phyloP scores from a whole-genome alignment of 2,113 vertebrate species.

The Vireo altiloquus region DNA sequence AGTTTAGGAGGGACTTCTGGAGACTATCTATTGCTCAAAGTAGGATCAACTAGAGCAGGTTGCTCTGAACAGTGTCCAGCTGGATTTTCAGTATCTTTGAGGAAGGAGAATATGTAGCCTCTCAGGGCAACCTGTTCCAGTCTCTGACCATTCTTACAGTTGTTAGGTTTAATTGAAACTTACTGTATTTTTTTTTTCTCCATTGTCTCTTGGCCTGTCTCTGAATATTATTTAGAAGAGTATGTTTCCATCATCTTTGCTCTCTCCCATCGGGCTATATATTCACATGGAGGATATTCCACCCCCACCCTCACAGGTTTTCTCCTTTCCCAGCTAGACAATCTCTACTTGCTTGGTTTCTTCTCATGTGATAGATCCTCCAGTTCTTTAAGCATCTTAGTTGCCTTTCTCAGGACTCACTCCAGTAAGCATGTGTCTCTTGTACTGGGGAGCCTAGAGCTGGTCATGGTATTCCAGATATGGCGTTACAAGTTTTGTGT shows the following conservation, averaged over 20 bases:
- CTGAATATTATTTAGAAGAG: not conserved
- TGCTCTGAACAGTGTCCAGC: not conserved
- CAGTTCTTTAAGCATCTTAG: not conserved
- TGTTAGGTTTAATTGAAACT: not conserved
- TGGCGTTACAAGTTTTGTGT: not conserved
- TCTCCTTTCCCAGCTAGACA: not conserved
- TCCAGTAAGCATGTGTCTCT: not conserved
- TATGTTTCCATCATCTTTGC: not conserved
- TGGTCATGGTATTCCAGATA: not conserved
- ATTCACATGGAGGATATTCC: not conserved
- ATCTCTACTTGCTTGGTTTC: not conserved
- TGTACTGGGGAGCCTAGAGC: not conserved
- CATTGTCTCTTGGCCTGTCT: not conserved
- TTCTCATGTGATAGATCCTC: not conserved
- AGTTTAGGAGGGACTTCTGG: not conserved
- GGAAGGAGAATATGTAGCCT: not conserved
- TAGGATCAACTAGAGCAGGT: not conserved
- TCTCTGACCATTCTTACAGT: not conserved
- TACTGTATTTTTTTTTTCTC: not conserved
- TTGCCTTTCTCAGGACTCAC: not conserved
- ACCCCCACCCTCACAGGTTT: accelerated
- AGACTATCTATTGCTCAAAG: not conserved
- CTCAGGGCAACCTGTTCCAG: not conserved
- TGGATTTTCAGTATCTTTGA: not conserved
- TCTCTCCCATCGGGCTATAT: not conserved